Evolutionary conservation across 2,113 vertebrate genomes (phyloP).

Genomic region (Blennius ocellaris): DNA sequence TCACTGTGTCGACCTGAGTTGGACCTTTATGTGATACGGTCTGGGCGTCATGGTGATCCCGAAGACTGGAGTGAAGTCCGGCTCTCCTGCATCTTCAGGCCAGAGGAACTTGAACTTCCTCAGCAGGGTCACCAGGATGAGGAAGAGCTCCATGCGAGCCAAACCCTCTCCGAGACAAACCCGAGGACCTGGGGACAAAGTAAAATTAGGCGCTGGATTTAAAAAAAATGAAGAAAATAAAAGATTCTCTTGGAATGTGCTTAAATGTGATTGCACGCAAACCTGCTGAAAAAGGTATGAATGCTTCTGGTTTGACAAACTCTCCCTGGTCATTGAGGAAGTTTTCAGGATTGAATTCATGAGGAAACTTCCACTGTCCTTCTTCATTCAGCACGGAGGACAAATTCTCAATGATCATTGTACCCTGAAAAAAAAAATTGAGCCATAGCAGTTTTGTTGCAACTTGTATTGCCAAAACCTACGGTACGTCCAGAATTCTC

Average conservation of each 20-base stretch:
- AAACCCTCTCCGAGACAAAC: slow-evolving; percentile 67
- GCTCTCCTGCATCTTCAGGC: slow-evolving; percentile 34
- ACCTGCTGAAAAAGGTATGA: slow-evolving; percentile 75
- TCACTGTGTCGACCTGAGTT: slow-evolving; percentile 5
- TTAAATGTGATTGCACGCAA: background rate
- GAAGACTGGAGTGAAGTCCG: slow-evolving; percentile 12
- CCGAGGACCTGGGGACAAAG: slow-evolving; percentile 51
- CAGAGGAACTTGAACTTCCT: slow-evolving; percentile 39
- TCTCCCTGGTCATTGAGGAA: slow-evolving; percentile 75
- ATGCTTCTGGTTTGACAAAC: slow-evolving; percentile 78
- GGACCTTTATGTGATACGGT: slow-evolving; percentile 32
- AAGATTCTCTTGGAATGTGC: too few relatives aligned
- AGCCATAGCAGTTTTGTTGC: too few relatives aligned
- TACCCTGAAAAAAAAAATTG: slow-evolving; percentile 62
- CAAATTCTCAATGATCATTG: slow-evolving; percentile 69
- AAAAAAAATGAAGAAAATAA: too few relatives aligned
- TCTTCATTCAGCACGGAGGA: slow-evolving; percentile 66
- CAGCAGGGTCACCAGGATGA: slow-evolving; percentile 22
- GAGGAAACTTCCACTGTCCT: slow-evolving; percentile 77
- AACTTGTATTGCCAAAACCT: too few relatives aligned
- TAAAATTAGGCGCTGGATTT: too few relatives aligned
- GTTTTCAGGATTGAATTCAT: slow-evolving; percentile 79
- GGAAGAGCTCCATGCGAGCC: slow-evolving; percentile 70
- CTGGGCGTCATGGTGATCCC: slow-evolving; percentile 17
- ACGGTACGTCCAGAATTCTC: too few relatives aligned